Evolutionary conservation across 2,888 invertebrate genomes (phyloP), one percentile per base, ranked within the genome.

Genomic region (Atethmia centrago): DNA sequence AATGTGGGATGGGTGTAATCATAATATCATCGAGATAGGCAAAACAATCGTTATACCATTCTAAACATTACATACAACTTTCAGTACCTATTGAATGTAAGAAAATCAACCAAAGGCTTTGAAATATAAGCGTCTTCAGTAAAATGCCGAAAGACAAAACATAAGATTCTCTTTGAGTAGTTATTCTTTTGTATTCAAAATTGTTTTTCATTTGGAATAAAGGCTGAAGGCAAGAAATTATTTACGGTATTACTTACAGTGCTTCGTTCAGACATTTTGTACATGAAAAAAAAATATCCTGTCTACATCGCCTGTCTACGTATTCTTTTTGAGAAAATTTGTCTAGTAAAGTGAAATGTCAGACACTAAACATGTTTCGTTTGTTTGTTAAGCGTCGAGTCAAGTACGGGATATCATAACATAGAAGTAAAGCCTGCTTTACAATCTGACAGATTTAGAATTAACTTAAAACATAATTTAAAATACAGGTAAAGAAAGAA

Each of bases 261-360:
- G 42, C 53, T 63, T 58, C 40, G 53, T 71, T 77, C 59, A 31
- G 49, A 28, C 82, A 82, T n/a, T 56, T 16, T 68, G 65, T 59
- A 72, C 55, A 68, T 65, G 61, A 72, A 68, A 77, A 51, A 71
- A 66, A 19, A 25, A 77, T 67, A 71, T 28, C n/a, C 19, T 19
- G 28, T 65, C 36, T 55, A 72, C 47, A 51, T 40, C 9, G n/a
- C 3, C n/a, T 61, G 53, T 53, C 51, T 66, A 49, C 31, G 19
- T 59, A 56, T 77, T 77, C 14, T 55, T 64, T 76, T 77, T 56
- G 36, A 45, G 19, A 28, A 3, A 61, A 65, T 45, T 45, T 56
- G 36, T 61, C 53, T n/a, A 45, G 21, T 28, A 40, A 70, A 63
- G 9, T 63, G 19, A 62, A 31, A 49, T 53, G 28, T 64, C 36